Evolutionary conservation across 92 coral and sea anemone genomes (phyloP).

Genomic region (Chrysogorgia sp.): DNA sequence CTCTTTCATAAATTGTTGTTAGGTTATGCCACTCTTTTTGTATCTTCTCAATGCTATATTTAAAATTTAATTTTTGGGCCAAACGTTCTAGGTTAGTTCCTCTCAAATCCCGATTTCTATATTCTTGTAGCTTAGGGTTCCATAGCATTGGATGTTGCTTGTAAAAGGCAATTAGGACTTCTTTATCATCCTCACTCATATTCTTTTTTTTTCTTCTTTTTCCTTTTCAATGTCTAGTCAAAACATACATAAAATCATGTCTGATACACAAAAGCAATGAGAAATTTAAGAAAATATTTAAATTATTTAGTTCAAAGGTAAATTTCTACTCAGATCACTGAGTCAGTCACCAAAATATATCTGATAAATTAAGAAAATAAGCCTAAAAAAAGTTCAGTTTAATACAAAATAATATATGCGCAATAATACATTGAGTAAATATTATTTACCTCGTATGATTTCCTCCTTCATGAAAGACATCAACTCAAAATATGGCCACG

Average conservation of each 20-base stretch:
- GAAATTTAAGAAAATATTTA: not conserved
- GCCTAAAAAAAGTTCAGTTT: too few relatives aligned
- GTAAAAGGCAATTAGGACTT: slow-evolving; percentile 6
- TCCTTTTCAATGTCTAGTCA: not conserved
- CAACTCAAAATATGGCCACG: not conserved
- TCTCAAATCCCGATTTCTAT: not conserved
- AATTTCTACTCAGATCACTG: too few relatives aligned
- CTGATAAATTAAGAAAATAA: too few relatives aligned
- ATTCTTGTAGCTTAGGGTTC: not conserved
- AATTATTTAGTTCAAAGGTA: too few relatives aligned
- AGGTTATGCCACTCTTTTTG: slow-evolving; percentile 36
- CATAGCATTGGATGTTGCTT: slow-evolving; percentile 35
- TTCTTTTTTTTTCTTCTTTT: not conserved
- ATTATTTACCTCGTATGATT: not conserved
- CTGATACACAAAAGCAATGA: not conserved
- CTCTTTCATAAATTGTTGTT: slow-evolving; percentile 17
- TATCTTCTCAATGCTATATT: not conserved
- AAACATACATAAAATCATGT: not conserved
- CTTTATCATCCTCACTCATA: slow-evolving; percentile 19
- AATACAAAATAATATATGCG: too few relatives aligned
- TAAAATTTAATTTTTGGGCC: not conserved
- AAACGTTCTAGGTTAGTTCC: not conserved
- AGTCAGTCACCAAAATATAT: too few relatives aligned
- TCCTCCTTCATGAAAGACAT: not conserved
- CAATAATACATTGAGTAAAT: too few relatives aligned